These are phyloP conservation scores for Leiothrix lutea DNA, from an alignment of 2,113 vertebrate species.

Conservation along the genomic window DNA sequence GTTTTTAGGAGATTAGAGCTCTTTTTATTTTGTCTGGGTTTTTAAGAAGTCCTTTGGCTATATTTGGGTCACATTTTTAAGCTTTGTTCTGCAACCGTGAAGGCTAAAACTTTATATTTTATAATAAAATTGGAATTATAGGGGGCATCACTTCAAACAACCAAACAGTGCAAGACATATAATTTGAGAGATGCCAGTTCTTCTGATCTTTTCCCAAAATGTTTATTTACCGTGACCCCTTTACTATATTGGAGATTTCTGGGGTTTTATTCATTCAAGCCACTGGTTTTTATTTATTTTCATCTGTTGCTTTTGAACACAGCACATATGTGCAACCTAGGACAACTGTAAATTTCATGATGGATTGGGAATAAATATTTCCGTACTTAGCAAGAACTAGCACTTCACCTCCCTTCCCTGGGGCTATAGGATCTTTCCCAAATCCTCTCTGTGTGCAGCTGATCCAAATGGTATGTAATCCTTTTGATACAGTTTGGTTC, in stretches of 20 bases:
- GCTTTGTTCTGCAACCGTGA: not conserved
- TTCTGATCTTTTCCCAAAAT: not conserved
- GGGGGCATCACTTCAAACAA: not conserved
- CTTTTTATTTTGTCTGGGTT: not conserved
- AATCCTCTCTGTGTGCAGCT: not conserved
- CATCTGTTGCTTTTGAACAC: not conserved
- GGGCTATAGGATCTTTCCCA: not conserved
- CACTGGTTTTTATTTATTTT: not conserved
- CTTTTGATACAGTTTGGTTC: not conserved
- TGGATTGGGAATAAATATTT: not conserved
- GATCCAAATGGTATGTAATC: not conserved
- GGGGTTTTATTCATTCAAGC: not conserved
- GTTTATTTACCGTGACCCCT: fast-evolving
- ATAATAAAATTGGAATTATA: not conserved
- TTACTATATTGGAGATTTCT: not conserved
- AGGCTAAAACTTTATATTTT: not conserved
- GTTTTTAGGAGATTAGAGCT: not conserved
- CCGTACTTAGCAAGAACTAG: not conserved
- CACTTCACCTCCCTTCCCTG: not conserved
- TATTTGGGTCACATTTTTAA: not conserved
- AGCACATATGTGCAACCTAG: not conserved
- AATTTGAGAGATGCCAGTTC: not conserved
- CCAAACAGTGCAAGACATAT: not conserved
- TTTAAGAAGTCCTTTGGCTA: not conserved
- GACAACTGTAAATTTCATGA: not conserved